These are phyloP conservation scores for Lepeophtheirus salmonis DNA, from an alignment of 1,140 invertebrate species.

Conservation along the genomic window DNA sequence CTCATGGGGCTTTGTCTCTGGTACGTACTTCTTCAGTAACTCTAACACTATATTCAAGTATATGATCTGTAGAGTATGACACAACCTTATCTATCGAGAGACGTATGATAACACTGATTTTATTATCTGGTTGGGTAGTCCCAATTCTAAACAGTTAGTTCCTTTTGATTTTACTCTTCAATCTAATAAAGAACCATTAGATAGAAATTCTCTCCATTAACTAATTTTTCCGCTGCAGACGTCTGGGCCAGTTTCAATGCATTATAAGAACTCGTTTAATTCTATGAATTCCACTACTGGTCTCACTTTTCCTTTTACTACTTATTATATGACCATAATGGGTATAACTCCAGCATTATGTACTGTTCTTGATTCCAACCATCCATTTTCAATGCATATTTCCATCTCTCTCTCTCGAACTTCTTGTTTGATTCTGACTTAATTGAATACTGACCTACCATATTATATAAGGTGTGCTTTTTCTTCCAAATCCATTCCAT, in stretches of 20 bases:
- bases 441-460: background rate
- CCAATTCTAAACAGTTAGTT: background rate
- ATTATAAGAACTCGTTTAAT: background rate
- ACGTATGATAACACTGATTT: background rate
- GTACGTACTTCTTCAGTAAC: background rate
- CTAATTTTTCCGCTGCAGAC: background rate
- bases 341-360: background rate
- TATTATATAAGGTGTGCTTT: background rate
- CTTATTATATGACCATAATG: background rate
- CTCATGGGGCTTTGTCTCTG: background rate
- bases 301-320: background rate
- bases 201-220: background rate
- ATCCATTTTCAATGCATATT: background rate
- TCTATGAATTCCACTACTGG: background rate
- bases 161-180: background rate
- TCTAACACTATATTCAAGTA: background rate
- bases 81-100: background rate
- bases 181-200: background rate
- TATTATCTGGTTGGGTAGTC: background rate
- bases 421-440: background rate
- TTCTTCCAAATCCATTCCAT: background rate
- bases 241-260: background rate
- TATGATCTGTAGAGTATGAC: background rate
- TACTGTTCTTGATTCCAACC: background rate
- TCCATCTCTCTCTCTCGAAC: background rate